These are phyloP conservation scores for Oophaga pumilio DNA, from an alignment of 2,113 vertebrate genomes.

Conservation along the genomic window DNA sequence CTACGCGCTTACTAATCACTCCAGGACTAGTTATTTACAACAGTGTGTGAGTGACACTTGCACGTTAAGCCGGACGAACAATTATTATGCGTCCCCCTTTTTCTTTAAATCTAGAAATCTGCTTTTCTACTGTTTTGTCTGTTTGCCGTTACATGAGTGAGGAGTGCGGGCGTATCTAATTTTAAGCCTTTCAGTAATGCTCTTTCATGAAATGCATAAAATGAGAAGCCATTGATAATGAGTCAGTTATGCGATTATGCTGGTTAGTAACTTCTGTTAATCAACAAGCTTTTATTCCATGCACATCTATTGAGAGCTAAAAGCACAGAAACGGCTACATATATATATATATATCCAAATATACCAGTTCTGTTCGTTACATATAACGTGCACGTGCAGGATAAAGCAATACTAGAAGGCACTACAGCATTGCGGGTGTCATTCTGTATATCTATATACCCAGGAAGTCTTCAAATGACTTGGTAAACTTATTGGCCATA, in stretches of 20 bases:
- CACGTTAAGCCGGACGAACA: neutral
- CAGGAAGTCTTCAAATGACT: too few relatives aligned
- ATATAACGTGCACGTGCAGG: neutral
- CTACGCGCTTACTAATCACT: neutral
- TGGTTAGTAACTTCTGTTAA: slow-evolving; percentile 11
- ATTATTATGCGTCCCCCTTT: neutral
- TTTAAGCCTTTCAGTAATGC: slow-evolving; percentile 18
- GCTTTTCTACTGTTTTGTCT: slow-evolving; percentile 4
- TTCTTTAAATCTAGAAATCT: neutral
- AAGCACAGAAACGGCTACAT: neutral
- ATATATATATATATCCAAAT: neutral
- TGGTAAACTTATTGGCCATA: too few relatives aligned
- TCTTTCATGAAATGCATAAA: slow-evolving; percentile 18
- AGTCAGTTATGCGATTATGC: neutral
- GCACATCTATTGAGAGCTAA: neutral
- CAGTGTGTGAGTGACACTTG: neutral
- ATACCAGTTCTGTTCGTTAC: neutral
- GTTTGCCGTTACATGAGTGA: neutral
- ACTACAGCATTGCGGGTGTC: neutral
- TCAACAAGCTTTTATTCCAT: neutral
- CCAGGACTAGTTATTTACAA: neutral
- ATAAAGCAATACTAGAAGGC: neutral
- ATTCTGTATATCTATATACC: too few relatives aligned
- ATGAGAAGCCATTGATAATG: slow-evolving; percentile 10
- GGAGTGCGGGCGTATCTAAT: slow-evolving; percentile 7